These are phyloP conservation scores for Drosophila robusta DNA, from an alignment of 2,888 invertebrate genomes.

Conservation along the genomic window DNA sequence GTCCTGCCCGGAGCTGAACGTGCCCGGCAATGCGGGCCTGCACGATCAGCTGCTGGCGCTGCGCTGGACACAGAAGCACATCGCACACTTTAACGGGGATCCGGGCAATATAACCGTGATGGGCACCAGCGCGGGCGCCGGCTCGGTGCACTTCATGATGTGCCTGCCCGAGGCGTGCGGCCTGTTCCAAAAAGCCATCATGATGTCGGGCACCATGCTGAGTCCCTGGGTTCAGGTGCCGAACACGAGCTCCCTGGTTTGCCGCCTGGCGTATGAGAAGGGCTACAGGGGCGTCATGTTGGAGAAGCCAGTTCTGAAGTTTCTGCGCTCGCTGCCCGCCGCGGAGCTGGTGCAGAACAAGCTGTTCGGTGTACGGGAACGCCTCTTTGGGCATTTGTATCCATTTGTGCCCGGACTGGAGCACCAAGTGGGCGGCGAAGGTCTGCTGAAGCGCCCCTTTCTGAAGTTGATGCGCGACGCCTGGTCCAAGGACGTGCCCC, in stretches of 20 bases:
- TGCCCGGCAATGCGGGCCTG: conserved; percentile 86
- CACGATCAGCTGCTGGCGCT: conserved; percentile 86
- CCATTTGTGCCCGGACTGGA: conserved; percentile 81
- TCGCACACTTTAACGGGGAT: conserved; percentile 85
- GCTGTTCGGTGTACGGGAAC: conserved; percentile 69
- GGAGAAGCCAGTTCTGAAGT: conserved; percentile 79
- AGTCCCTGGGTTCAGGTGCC: conserved; percentile 77
- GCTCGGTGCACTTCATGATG: conserved; percentile 85
- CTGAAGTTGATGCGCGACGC: conserved; percentile 71
- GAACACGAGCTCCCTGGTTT: conserved; percentile 54
- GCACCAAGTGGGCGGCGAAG: conserved; percentile 15
- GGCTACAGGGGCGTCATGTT: conserved; percentile 77
- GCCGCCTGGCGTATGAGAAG: conserved; percentile 74
- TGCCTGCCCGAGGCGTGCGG: conserved; percentile 85
- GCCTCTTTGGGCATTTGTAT: conserved; percentile 63
- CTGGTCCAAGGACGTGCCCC: conserved; percentile 81
- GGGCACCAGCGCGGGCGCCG: conserved; percentile 86
- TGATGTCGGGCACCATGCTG: conserved; percentile 81
- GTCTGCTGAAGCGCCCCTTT: conserved; percentile 60
- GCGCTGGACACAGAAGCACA: conserved; percentile 86
- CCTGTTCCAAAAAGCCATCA: conserved; percentile 82
- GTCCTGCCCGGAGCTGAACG: conserved; percentile 82
- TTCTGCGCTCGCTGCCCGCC: conserved; percentile 70
- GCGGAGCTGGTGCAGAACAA: conserved; percentile 76
- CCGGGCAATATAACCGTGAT: conserved; percentile 86